These are phyloP conservation scores for Drosophila helvetica DNA, from an alignment of 2,888 invertebrate species.

Conservation along the genomic window DNA sequence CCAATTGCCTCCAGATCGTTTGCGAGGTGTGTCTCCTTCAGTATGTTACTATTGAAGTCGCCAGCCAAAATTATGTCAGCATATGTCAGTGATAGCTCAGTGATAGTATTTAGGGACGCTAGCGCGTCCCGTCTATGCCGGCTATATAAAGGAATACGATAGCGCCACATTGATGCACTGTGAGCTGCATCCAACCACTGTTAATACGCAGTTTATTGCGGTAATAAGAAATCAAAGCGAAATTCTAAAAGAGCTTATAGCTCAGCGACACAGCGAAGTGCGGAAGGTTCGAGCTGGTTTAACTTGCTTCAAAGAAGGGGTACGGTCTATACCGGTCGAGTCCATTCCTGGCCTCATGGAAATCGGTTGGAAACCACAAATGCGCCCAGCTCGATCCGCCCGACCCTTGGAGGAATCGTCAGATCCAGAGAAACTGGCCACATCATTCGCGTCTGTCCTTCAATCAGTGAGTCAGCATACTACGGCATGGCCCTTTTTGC, in stretches of 20 bases:
- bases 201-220: conserved; percentile 96
- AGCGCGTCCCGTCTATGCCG: conserved; percentile 91
- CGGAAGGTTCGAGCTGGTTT: conserved; percentile 93
- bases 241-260: conserved; percentile 89
- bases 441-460: conserved; percentile 87
- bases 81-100: no score
- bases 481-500: conserved; percentile 97
- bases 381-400: conserved; percentile 85
- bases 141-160: conserved; percentile 99
- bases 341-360: conserved; percentile 94
- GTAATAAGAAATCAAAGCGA: conserved; percentile 96
- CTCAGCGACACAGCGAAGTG: conserved; percentile 93
- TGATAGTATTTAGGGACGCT: no score
- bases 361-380: conserved; percentile 91
- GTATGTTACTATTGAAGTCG: no score
- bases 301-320: conserved; percentile 95
- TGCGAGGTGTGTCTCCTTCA: no score
- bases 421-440: conserved; percentile 88
- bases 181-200: conserved; percentile 95
- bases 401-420: conserved; percentile 88
- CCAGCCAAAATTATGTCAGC: no score
- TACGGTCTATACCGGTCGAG: conserved; percentile 93
- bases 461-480: conserved; percentile 90
- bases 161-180: conserved; percentile 99
- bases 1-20: no score